Conservation (phyloP, 1,140 invertebrate species). For the Gonatopus flavifemur region DNA sequence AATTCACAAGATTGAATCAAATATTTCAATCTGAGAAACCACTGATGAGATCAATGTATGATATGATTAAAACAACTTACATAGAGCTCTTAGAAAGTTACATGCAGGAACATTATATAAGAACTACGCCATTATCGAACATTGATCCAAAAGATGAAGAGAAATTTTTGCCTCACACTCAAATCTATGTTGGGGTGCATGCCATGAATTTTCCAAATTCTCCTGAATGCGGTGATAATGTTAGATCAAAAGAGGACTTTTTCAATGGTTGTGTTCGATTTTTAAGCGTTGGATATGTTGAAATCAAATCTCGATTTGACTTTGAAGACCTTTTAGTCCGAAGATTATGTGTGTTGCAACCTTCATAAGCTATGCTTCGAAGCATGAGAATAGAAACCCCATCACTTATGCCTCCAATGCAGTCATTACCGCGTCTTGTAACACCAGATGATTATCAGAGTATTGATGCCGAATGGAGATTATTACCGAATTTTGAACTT, state of each 20-base stretch:
- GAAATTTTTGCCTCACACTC: constrained; percentile 10
- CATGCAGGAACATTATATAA: constrained; percentile 13
- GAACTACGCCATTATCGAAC: constrained; percentile 7
- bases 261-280: constrained; percentile 11
- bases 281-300: constrained; percentile 5
- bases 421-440: constrained; percentile 15
- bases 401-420: constrained; percentile 13
- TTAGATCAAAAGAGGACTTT: constrained; percentile 18
- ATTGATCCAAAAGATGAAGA: constrained; percentile 17
- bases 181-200: constrained; percentile 18
- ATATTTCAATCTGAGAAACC: constrained; percentile 19
- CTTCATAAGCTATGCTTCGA: constrained; percentile 9
- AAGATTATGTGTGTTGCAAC: constrained; percentile 6
- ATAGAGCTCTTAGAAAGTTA: constrained; percentile 16
- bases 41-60: constrained; percentile 6
- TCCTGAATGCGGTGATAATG: constrained; percentile 14
- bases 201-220: constrained; percentile 10
- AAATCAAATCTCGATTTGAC: constrained; percentile 17
- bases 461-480: constrained; percentile 19
- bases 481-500: constrained; percentile 16
- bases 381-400: constrained; percentile 9
- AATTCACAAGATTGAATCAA: constrained; percentile 27
- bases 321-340: constrained; percentile 14
- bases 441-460: constrained; percentile 8
- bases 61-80: constrained; percentile 13